Base-by-base conservation (phyloP, 1,140 invertebrate species). In the Charaxes varanes region DNA sequence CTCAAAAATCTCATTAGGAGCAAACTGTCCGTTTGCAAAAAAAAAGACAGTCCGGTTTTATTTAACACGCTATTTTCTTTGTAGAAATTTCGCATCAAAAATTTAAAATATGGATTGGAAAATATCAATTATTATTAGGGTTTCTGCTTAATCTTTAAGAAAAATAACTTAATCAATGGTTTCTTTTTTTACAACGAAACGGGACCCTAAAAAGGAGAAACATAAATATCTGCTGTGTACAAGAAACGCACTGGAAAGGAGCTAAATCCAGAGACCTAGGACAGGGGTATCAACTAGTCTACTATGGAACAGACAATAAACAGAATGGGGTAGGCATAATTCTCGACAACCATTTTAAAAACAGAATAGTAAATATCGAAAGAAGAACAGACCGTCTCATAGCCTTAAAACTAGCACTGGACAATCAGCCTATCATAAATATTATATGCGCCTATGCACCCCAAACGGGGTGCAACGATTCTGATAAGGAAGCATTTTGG, bases 201-300 rank as follows among this genome's bases (percentile, higher is more conserved):
- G 33, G 22, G 2, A 31, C 17, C 12, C 17, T 36, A 11, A 2
- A 36, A 10, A 21, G 33, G 15, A 16, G 33, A 5, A 5, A 31
- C 14, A 37, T 37, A 5, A 31, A 36, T 24, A 31, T 36, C 12
- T 44, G 41, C 27, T 51, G 41, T 19, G 11, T 49, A 2, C 46
- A 41, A 32, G 52, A 54, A 23, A 41, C 32, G 10, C 33, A 37
- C 13, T 54, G 45, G 52, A 44, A 42, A 23, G 45, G 45, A 4
- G 23, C 36, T 7, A 53, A 53, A 38, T 48, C 36, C 2, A 28
- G 27, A 32, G 10, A 48, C 8, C 34, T 53, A 2, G 51, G 51
- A 6, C 11, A 12, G 3, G 15, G 15, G 6, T 32, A 32, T 8
- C 30, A 32, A 16, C 12, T 17, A 10, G 4, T n/a, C 7, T 32